A percentile compares a stretch with the other conserved stretches of the same genome.
phyloP scores from a whole-genome alignment of 2,113 vertebrate genomes.

The Siniperca chuatsi region DNA sequence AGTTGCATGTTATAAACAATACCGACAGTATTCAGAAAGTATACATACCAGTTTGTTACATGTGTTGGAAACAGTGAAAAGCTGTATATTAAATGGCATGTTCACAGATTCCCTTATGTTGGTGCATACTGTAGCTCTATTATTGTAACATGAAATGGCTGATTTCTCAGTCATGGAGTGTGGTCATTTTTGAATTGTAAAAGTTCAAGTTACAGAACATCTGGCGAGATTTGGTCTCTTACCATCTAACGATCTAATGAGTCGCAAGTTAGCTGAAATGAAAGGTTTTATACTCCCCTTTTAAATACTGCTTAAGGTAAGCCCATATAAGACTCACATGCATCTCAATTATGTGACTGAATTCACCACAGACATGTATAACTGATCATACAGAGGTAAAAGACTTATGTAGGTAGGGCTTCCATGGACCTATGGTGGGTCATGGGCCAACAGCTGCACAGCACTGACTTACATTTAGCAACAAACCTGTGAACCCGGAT shows the following conservation, averaged over 20 bases:
- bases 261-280: not conserved
- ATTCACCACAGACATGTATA: not conserved
- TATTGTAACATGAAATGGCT: not conserved
- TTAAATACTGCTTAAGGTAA: not conserved
- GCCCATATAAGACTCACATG: not conserved
- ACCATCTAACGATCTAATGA: not conserved
- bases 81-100: not conserved
- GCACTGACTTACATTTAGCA: not conserved
- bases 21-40: constrained; percentile 4
- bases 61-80: not conserved
- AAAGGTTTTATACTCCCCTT: not conserved
- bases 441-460: constrained; percentile 30
- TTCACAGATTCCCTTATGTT: not conserved
- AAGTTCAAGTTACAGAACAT: not conserved
- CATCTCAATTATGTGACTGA: not conserved
- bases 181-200: not conserved
- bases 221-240: not conserved
- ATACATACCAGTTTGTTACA: not conserved
- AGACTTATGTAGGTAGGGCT: not conserved
- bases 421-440: not conserved
- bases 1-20: not conserved
- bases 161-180: not conserved
- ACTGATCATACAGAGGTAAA: not conserved
- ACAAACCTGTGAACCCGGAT: constrained; percentile 16
- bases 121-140: not conserved